These are phyloP conservation scores for Arizona elegans DNA, from an alignment of 2,113 vertebrate genomes.

Conservation along the genomic window DNA sequence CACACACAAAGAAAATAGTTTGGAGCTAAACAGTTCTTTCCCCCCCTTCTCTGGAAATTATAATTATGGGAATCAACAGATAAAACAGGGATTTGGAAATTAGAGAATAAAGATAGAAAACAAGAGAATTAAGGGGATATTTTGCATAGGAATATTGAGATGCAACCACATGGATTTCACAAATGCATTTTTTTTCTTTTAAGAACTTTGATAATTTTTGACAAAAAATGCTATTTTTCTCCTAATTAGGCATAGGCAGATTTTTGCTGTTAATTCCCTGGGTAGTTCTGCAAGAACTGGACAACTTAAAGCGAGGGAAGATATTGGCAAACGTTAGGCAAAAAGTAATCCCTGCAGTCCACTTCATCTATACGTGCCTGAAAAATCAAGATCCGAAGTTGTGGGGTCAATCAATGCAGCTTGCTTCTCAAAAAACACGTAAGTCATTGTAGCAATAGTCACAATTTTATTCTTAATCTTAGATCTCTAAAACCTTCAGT, in stretches of 20 bases:
- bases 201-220: background rate
- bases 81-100: background rate
- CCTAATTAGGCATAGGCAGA: conserved; percentile 71
- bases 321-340: conserved; percentile 75
- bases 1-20: background rate
- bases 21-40: background rate
- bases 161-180: background rate
- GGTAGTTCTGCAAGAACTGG: conserved; percentile 92
- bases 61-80: background rate
- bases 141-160: background rate
- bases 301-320: conserved; percentile 82
- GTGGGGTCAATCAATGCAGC: conserved; percentile 95
- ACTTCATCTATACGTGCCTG: conserved; percentile 83
- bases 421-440: conserved; percentile 82
- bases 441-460: conserved; percentile 57
- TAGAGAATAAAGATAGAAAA: background rate
- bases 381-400: conserved; percentile 77
- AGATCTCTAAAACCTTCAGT: background rate
- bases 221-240: background rate
- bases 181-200: background rate
- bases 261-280: conserved; percentile 87
- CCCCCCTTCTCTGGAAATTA: background rate
- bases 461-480: background rate
- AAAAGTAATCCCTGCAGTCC: conserved; percentile 84
- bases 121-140: background rate